A percentile compares a stretch with the other conserved stretches of the same genome.
Evolutionary conservation across 2,113 vertebrate species (phyloP).

Genomic region (Hucho hucho): DNA sequence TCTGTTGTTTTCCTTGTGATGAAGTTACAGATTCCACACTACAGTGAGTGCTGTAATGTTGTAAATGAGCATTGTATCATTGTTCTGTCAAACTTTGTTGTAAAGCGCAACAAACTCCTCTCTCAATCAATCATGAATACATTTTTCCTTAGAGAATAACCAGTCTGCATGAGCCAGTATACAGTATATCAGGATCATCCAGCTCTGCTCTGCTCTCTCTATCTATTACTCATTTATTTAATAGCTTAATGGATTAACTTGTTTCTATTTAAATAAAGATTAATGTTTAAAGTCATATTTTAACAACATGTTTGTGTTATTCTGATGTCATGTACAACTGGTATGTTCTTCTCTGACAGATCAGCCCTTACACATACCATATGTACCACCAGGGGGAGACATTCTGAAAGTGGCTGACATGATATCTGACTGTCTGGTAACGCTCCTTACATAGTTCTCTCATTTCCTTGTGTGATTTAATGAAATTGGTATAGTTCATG

Average conservation of each 20-base stretch:
- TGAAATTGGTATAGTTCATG: conserved; percentile 60
- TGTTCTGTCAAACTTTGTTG: conserved; percentile 37
- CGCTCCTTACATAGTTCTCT: neutral
- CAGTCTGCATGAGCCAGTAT: conserved; percentile 40
- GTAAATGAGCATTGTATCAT: conserved; percentile 33
- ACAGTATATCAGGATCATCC: conserved; percentile 51
- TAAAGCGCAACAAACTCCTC: conserved; percentile 33
- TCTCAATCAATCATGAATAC: conserved; percentile 20
- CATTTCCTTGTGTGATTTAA: conserved; percentile 49
- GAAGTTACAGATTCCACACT: conserved; percentile 13
- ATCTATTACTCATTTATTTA: neutral
- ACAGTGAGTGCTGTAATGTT: conserved; percentile 38
- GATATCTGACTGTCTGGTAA: conserved; percentile 44
- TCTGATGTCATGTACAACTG: neutral
- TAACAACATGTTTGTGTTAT: neutral
- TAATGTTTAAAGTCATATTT: neutral
- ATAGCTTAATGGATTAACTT: neutral
- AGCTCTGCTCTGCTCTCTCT: conserved; percentile 12
- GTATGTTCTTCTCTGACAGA: neutral
- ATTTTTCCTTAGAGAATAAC: conserved; percentile 13
- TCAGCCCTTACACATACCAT: neutral
- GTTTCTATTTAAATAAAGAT: neutral
- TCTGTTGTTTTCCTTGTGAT: conserved; percentile 39
- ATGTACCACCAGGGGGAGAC: conserved; percentile 12
- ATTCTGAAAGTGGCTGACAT: conserved; percentile 42